Evolutionary conservation across 2,113 vertebrate genomes (phyloP), one percentile per base, ranked within the genome.

Genomic region (Tamias sibiricus): DNA sequence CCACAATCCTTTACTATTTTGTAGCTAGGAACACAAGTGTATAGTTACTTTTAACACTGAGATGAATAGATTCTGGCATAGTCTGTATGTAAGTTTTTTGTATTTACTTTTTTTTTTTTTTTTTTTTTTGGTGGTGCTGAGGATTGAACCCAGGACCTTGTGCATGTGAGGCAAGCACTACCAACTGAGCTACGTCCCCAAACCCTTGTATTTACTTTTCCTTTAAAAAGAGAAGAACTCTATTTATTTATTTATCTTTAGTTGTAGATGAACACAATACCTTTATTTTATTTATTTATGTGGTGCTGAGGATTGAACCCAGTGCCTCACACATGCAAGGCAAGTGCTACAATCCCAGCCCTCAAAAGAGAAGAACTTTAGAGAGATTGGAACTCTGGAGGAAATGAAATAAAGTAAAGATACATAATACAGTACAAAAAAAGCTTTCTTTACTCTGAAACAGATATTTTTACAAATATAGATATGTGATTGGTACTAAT

Each of bases 381-480:
- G 44, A 47, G 35, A 74, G 28, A 92, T 44, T 4, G 52, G 37
- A 72, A 40, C n/a, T 93, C 72, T 54, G 35, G 1, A 79, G 68
- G 62, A 37, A 42, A 93, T 91, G 24, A 91, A 77, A 71, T 62
- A 76, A 77, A 94, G 80, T 13, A 90, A 82, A 92, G 82, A 91
- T 66, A 86, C 57, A 66, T 91, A 68, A 75, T 32, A 49, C 6
- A 92, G 72, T 52, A 90, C 28, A 77, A 88, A 75, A 57, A 93
- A 72, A 32, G 2, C 37, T 82, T 74, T 22, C 4, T 94, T 85
- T 81, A 42, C 82, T 75, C 52, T 86, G 68, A 90, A 90, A 42
- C 32, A 72, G n/a, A 35, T 37, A n/a, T 59, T 59, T 94, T 92
- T 86, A 40, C 80, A 96, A 62, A 75, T 40, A 35, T 1, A 47